A percentile compares a stretch with the other conserved stretches of the same genome.
Conservation (phyloP, 2,113 vertebrate genomes). For the Microcebus murinus region DNA sequence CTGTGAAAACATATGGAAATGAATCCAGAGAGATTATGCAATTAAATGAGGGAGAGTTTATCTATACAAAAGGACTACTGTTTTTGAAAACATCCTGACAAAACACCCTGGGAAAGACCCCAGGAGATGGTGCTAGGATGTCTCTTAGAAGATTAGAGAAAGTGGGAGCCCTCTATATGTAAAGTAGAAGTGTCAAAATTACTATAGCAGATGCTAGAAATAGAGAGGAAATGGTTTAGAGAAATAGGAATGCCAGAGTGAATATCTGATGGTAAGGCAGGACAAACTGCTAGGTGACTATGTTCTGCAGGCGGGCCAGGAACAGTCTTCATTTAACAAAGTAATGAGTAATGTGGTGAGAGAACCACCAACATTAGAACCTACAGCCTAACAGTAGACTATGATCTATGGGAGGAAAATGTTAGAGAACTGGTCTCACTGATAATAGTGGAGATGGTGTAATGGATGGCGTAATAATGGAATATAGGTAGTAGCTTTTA, state of each 20-base stretch:
- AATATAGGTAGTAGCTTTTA: neutral
- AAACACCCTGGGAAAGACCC: neutral
- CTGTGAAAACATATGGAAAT: neutral
- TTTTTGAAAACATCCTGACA: neutral
- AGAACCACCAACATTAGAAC: neutral
- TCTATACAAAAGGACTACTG: neutral
- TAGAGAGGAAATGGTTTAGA: neutral
- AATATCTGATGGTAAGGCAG: neutral
- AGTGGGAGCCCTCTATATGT: neutral
- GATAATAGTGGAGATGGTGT: neutral
- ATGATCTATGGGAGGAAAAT: neutral
- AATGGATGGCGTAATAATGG: neutral
- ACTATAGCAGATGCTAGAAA: neutral
- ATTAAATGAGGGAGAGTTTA: neutral
- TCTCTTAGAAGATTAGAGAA: neutral
- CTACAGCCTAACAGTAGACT: neutral
- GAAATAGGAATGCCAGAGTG: neutral
- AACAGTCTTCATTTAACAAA: neutral
- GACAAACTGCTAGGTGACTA: neutral
- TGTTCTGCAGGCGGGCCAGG: neutral
- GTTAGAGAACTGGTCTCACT: neutral
- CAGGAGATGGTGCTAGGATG: neutral
- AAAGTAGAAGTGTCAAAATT: neutral
- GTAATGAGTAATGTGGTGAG: neutral
- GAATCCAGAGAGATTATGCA: neutral